Conservation (phyloP, 2,888 invertebrate genomes). For the Elysia crispata region DNA sequence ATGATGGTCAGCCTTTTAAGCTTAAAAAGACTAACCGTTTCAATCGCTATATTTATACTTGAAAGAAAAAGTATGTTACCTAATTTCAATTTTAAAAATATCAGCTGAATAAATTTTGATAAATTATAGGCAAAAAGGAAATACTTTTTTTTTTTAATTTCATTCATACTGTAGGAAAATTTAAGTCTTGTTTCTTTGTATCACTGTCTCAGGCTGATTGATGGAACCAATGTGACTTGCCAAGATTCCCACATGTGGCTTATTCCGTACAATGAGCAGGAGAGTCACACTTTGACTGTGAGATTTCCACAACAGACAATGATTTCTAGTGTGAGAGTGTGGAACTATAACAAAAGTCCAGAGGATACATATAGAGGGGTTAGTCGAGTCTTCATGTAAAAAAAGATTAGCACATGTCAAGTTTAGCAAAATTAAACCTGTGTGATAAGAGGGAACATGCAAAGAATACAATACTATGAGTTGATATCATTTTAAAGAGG, state of each 20-base stretch:
- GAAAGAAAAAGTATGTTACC: no score
- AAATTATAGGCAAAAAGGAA: no score
- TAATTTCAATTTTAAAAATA: no score
- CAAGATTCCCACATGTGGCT: constrained; percentile 82
- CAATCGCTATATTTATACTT: no score
- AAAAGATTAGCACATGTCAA: no score
- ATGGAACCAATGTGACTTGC: constrained; percentile 84
- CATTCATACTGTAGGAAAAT: not conserved
- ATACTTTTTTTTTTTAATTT: not conserved
- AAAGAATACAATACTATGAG: no score
- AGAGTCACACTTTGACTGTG: constrained; percentile 70
- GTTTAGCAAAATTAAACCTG: no score
- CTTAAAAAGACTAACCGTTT: no score
- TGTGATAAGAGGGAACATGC: no score
- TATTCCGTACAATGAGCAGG: constrained; percentile 72
- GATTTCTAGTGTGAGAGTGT: constrained; percentile 82
- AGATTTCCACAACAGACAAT: constrained; percentile 68
- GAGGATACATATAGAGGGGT: constrained; percentile 81
- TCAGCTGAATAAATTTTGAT: no score
- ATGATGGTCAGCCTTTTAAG: no score
- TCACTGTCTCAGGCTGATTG: constrained; percentile 82
- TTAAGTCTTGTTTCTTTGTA: not conserved
- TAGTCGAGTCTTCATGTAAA: constrained; percentile 44
- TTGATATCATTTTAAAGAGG: no score
- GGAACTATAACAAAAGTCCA: constrained; percentile 89